phyloP scores from a whole-genome alignment of 2,888 invertebrate species.

The Campoplex nolae region DNA sequence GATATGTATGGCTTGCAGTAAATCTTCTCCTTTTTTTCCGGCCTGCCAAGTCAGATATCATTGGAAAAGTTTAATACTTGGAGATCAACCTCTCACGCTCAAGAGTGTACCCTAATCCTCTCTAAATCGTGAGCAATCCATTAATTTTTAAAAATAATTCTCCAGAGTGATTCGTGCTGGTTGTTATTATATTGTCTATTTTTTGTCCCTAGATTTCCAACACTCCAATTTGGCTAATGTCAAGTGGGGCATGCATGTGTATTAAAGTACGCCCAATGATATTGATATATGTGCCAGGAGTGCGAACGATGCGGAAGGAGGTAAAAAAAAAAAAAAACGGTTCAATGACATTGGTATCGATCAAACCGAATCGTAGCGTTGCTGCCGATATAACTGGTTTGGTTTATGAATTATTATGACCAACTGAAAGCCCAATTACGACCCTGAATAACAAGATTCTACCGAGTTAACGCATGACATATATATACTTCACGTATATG shows the following conservation, averaged over 20 bases:
- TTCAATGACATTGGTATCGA: conserved; percentile 48
- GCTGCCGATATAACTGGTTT: conserved; percentile 46
- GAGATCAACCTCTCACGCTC: conserved; percentile 45
- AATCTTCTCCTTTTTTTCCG: conserved; percentile 34
- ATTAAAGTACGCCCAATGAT: no score
- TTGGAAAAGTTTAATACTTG: conserved; percentile 58
- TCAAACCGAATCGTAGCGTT: conserved; percentile 62
- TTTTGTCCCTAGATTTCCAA: background rate
- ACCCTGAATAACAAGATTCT: conserved; percentile 60
- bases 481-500: background rate
- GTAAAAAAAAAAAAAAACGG: background rate
- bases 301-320: no score
- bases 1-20: conserved; percentile 33
- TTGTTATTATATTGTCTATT: background rate
- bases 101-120: conserved; percentile 44
- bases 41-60: conserved; percentile 21
- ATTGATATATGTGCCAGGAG: no score
- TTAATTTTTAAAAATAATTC: no score
- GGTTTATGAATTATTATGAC: conserved; percentile 63
- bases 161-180: background rate
- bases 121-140: conserved; percentile 21
- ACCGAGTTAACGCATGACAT: background rate
- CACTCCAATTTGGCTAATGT: no score
- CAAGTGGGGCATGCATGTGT: background rate
- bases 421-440: conserved; percentile 64